Evolutionary conservation across 2,888 invertebrate genomes (phyloP), one percentile per base, ranked within the genome.

Genomic region (Cheilosia grossa): DNA sequence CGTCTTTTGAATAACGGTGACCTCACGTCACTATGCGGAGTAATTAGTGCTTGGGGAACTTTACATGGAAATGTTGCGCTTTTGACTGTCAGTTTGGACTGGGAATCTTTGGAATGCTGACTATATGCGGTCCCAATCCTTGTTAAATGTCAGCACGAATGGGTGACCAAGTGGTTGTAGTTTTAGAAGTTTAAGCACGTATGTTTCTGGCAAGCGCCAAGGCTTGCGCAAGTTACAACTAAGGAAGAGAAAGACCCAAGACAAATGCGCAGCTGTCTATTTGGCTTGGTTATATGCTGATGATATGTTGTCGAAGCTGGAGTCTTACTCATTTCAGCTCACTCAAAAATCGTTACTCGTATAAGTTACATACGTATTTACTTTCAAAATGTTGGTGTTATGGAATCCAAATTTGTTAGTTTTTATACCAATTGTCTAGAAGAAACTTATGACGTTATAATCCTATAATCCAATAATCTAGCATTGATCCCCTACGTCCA

Each of bases 71-170:
- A 73, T 44, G 27, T 24, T 33, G 13, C 33, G 13, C 33, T 37
- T 37, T 40, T 67, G 73, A 79, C 49, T 77, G 82, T 49, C 78
- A 78, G 13, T 61, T 19, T 49, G 73, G 82, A 79, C 82, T 82
- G 82, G 44, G 67, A 79, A 78, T 82, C 61, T 44, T 1, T 7
- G 58, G 72, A 79, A 79, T 72, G 53, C 13, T 33, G 6, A 37
- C 51, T 21, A 63, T 33, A 33, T 63, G 17, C 21, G 21, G 10
- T 17, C n/a, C 24, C 44, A 10, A 2, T 61, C 17, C 17, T 44
- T 17, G 10, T 24, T 30, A 5, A 9, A 27, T 24, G 42, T 42
- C 59, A 58, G 9, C 42, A 15, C 9, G 27, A n/a, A 44, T 30
- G 17, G 13, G 9, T n/a, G 4, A n/a, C 9, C 24, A 15, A 27